Conservation (phyloP, 2,797 vertebrate genomes). For the Poecile montanus region DNA sequence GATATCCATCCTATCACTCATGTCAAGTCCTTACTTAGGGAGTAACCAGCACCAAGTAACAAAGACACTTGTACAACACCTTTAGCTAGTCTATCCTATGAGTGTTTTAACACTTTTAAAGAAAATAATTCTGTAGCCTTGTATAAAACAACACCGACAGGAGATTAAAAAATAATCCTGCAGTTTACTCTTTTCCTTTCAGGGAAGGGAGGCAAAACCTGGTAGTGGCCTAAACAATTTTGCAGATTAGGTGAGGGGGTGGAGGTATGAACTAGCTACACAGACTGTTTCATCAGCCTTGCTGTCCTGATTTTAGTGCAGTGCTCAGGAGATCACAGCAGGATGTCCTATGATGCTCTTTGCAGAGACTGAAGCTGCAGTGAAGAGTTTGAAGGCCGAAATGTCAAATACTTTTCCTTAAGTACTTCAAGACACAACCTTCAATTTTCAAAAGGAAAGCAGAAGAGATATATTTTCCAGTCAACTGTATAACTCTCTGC, state of each 20-base stretch:
- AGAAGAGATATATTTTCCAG: not conserved
- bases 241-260: not conserved
- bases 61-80: not conserved
- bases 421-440: not conserved
- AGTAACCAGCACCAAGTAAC: not conserved
- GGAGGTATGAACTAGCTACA: not conserved
- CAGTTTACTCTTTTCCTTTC: not conserved
- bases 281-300: not conserved
- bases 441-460: constrained; percentile 1
- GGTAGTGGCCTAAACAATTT: not conserved
- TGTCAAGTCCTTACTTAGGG: not conserved
- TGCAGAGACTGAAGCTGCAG: not conserved
- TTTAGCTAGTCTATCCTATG: not conserved
- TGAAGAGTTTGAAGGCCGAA: not conserved
- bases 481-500: not conserved
- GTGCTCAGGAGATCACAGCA: not conserved
- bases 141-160: not conserved
- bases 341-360: not conserved
- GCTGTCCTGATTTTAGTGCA: not conserved
- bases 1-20: not conserved
- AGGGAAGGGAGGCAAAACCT: not conserved
- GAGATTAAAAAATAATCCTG: not conserved
- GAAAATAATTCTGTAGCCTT: not conserved
- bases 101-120: not conserved
- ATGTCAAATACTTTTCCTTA: constrained; percentile 9